Conservation (phyloP, 2,797 vertebrate species). For the Gadopsis bispinosus region DNA sequence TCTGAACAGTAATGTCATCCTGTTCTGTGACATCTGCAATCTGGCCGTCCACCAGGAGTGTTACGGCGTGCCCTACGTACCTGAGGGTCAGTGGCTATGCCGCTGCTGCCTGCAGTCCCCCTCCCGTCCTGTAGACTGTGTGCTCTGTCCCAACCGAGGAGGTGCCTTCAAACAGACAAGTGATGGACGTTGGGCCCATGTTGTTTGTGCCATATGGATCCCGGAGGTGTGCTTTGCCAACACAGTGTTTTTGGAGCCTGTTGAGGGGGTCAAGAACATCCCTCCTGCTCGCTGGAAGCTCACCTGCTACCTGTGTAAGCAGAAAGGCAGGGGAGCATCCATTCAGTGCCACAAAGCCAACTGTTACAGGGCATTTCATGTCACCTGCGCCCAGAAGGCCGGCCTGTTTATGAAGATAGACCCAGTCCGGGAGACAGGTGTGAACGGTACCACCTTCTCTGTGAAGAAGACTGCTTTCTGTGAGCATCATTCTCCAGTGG, state of each 20-base stretch:
- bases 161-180: slow-evolving; percentile 99
- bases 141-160: slow-evolving; percentile 96
- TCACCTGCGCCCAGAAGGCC: slow-evolving; percentile 95
- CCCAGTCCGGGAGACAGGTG: slow-evolving; percentile 92
- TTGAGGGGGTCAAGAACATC: slow-evolving; percentile 97
- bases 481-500: slow-evolving; percentile 92
- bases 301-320: slow-evolving; percentile 96
- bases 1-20: slow-evolving; percentile 98
- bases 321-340: slow-evolving; percentile 94
- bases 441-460: slow-evolving; percentile 95
- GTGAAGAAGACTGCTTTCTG: slow-evolving; percentile 98
- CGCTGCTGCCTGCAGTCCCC: slow-evolving; percentile 98
- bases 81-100: slow-evolving; percentile 98
- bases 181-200: slow-evolving; percentile 97
- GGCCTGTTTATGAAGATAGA: slow-evolving; percentile 99
- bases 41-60: slow-evolving; percentile 99
- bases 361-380: slow-evolving; percentile 98
- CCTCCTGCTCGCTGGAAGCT: slow-evolving; percentile 97
- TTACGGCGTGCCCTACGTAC: slow-evolving; percentile 98
- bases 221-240: slow-evolving; percentile 99
- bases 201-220: slow-evolving; percentile 99
- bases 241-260: slow-evolving; percentile 97
- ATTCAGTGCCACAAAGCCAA: slow-evolving; percentile 99
- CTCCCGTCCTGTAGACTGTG: slow-evolving; percentile 94
- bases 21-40: slow-evolving; percentile 99